phyloP scores from a whole-genome alignment of 2,888 invertebrate genomes.

The Polydrusus pterygomalis region DNA sequence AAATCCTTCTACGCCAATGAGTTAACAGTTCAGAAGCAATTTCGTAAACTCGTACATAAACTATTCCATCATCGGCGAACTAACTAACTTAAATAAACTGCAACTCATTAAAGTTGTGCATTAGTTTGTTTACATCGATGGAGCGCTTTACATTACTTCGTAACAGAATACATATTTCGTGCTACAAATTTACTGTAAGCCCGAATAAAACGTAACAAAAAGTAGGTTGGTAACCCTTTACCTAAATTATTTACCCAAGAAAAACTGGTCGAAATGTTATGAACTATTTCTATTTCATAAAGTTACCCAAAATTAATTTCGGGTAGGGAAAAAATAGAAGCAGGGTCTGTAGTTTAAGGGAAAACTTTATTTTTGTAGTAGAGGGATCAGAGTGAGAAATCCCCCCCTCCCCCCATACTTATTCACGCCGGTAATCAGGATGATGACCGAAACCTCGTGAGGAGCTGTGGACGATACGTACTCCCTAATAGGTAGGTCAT shows the following conservation, averaged over 20 bases:
- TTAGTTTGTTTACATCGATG: conserved; percentile 22
- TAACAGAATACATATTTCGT: not conserved
- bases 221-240: not conserved
- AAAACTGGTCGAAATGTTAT: not conserved
- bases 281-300: too few relatives aligned
- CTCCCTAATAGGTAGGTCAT: too few relatives aligned
- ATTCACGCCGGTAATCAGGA: too few relatives aligned
- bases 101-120: conserved; percentile 33
- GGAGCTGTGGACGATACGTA: too few relatives aligned
- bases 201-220: not conserved
- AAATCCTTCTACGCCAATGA: conserved; percentile 14
- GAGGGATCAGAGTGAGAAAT: too few relatives aligned
- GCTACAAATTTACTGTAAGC: not conserved
- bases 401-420: too few relatives aligned
- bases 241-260: not conserved
- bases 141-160: not conserved
- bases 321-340: too few relatives aligned
- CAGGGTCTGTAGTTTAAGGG: too few relatives aligned
- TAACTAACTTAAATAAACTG: conserved; percentile 31
- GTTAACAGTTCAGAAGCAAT: conserved; percentile 37
- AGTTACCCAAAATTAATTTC: too few relatives aligned
- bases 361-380: not conserved
- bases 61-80: conserved; percentile 25
- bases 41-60: conserved; percentile 28
- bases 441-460: too few relatives aligned